Percentiles rank a stretch among this genome's conserved stretches.
These are phyloP conservation scores for Nemurella pictetii DNA, from an alignment of 2,888 invertebrate species.

Conservation along the genomic window DNA sequence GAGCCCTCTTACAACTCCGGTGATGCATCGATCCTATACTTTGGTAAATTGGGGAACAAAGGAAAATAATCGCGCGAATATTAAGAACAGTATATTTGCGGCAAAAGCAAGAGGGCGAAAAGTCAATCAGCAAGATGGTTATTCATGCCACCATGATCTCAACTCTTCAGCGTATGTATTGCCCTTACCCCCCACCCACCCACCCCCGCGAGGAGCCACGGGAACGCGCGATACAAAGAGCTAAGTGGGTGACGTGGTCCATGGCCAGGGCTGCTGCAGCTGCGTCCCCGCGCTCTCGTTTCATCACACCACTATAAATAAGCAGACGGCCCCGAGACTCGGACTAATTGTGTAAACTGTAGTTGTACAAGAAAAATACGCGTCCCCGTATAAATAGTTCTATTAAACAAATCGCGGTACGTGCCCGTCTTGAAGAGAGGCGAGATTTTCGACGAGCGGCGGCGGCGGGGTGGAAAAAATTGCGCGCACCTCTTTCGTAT, in stretches of 20 bases:
- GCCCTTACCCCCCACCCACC: too few relatives aligned
- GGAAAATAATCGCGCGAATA: too few relatives aligned
- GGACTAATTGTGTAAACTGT: neutral
- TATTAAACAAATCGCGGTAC: neutral
- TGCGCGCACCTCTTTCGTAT: neutral
- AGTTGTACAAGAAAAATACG: neutral
- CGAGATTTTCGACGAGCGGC: neutral
- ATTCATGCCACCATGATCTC: too few relatives aligned
- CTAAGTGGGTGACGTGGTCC: neutral
- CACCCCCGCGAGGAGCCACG: too few relatives aligned
- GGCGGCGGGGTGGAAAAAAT: neutral
- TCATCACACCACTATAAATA: neutral
- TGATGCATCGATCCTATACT: too few relatives aligned
- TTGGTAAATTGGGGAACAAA: too few relatives aligned
- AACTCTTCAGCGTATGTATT: too few relatives aligned
- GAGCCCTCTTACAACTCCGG: too few relatives aligned
- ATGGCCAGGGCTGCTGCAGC: neutral
- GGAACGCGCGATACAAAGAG: neutral
- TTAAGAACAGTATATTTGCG: too few relatives aligned
- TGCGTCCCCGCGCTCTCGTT: neutral
- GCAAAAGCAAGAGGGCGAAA: too few relatives aligned
- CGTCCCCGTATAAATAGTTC: neutral
- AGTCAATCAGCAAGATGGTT: too few relatives aligned
- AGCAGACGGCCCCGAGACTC: neutral
- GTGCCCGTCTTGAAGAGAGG: neutral